A percentile compares a stretch with the other conserved stretches of the same genome.
These are phyloP conservation scores for Toxotes lorentzi DNA, from an alignment of 2,797 vertebrate genomes.

Conservation along the genomic window DNA sequence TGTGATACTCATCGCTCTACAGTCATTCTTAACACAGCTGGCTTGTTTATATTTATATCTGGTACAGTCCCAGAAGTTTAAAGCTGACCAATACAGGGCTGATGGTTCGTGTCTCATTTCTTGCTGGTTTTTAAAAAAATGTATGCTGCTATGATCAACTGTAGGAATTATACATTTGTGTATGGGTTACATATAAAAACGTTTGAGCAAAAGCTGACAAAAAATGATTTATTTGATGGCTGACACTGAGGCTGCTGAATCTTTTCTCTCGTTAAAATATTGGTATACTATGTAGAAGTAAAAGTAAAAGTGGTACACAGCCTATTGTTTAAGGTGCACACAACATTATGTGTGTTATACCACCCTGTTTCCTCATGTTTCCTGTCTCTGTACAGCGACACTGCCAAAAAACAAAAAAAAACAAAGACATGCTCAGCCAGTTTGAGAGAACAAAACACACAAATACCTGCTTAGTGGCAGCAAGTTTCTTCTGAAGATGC, in stretches of 20 bases:
- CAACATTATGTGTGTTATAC: neutral
- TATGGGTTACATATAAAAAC: neutral
- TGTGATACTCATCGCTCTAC: conserved; percentile 29
- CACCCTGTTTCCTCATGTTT: neutral
- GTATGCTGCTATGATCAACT: neutral
- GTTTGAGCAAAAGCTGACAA: no score
- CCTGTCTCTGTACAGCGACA: neutral
- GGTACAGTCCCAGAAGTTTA: conserved; percentile 11
- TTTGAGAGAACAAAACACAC: neutral
- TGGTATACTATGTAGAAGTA: no score
- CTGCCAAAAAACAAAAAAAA: neutral
- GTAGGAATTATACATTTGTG: neutral
- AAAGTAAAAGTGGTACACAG: no score
- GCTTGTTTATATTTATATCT: conserved; percentile 12
- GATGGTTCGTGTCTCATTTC: conserved; percentile 6
- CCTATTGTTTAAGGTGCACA: no score
- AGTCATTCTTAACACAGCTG: conserved; percentile 44
- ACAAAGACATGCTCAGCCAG: neutral
- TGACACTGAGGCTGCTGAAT: no score
- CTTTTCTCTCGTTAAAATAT: no score
- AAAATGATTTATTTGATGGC: no score
- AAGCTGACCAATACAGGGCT: neutral
- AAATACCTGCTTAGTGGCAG: conserved; percentile 93
- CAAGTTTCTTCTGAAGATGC: conserved; percentile 93
- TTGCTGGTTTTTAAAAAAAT: neutral